Base-by-base conservation (phyloP, 1,140 invertebrate genomes). In the Panonychus citri region DNA sequence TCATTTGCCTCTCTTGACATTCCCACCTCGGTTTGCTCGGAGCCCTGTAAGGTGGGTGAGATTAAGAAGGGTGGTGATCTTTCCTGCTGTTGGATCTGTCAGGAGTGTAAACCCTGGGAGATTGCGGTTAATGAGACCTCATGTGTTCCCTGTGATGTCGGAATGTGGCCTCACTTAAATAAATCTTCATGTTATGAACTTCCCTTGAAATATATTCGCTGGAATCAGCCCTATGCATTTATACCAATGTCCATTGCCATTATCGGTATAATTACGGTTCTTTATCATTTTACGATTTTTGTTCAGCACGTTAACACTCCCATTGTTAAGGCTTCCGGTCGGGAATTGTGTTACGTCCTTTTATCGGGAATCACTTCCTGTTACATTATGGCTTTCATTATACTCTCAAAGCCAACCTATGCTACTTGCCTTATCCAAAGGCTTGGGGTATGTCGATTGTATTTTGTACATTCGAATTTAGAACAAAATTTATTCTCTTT, bases 301-400 rank as follows among this genome's bases (percentile, higher is more conserved):
- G 62, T 80, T n/a, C 76, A 74, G 53, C 78, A 85, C 67, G 81
- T 83, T 64, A 77, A 84, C 60, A 88, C 85, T 1, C 85, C 86
- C 0, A 81, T 93, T 42, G 87, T 93, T 39, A 78, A 85, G 60
- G 87, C 87, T 1, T 84, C 84, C 7, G 86, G 86, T 1, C 73
- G 86, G 55, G 88, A 93, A 70, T 73, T 93, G 37, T 85, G 82
- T 57, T 87, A 84, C 66, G 80, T 91, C 3, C 75, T 93, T 49
- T 72, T 93, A 21, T 76, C 75, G 25, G 88, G 86, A 7, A 85
- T 91, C 60, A 75, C 89, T 42, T 76, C 87, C 68, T 90, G 87
- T 70, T 93, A 89, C 70, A 75, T 80, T 48, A 80, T 90, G 57
- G 88, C 86, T 5, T 88, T 87, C 67, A 76, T 81, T 1, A 73